phyloP scores from a whole-genome alignment of 1,140 invertebrate species.

The Ips nitidus region DNA sequence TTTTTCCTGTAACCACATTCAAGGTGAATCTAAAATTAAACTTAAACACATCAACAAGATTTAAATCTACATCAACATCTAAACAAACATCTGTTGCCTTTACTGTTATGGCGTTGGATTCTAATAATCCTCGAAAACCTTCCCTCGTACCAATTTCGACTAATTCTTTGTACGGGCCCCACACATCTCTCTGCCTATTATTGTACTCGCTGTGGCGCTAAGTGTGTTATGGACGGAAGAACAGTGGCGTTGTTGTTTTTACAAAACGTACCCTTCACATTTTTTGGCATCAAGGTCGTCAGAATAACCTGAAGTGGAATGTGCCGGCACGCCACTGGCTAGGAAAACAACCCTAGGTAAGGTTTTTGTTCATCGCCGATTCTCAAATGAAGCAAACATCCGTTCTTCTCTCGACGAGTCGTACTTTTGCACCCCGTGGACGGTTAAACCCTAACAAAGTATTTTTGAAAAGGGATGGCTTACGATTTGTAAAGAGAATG shows the following conservation, averaged over 20 bases:
- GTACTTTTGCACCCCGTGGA: slow-evolving; percentile 14
- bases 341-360: slow-evolving; percentile 11
- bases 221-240: slow-evolving; percentile 16
- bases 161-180: slow-evolving; percentile 26
- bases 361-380: slow-evolving; percentile 12
- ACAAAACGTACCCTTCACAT: not conserved
- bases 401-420: slow-evolving; percentile 18
- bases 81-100: slow-evolving; percentile 24
- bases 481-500: not conserved
- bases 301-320: too few relatives aligned
- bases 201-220: slow-evolving; percentile 21
- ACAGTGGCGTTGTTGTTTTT: slow-evolving; percentile 8
- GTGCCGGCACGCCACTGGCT: slow-evolving; percentile 6
- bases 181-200: slow-evolving; percentile 26
- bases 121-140: slow-evolving; percentile 22
- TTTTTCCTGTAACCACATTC: too few relatives aligned
- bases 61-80: too few relatives aligned
- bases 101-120: slow-evolving; percentile 8
- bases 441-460: not conserved
- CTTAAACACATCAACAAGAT: too few relatives aligned
- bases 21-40: too few relatives aligned
- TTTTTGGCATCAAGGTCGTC: not conserved
- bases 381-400: slow-evolving; percentile 24
- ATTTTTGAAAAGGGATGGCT: not conserved
- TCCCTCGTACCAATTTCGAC: slow-evolving; percentile 21